phyloP scores from a whole-genome alignment of 2,113 vertebrate species.

The Crocuta crocuta region DNA sequence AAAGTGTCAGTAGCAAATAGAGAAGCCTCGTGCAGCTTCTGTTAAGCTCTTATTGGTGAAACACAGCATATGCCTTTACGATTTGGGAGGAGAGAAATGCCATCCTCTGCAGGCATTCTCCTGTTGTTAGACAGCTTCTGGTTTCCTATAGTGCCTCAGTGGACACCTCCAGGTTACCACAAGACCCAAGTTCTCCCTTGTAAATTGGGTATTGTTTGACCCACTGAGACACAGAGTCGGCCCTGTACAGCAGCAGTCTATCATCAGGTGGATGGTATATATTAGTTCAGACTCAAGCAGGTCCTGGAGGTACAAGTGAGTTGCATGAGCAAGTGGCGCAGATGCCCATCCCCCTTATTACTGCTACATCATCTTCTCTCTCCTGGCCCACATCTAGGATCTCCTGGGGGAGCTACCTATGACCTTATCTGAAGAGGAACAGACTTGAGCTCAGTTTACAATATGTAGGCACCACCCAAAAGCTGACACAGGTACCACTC shows the following conservation, averaged over 20 bases:
- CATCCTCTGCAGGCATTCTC: not conserved
- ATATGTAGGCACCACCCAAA: not conserved
- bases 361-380: not conserved
- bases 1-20: not conserved
- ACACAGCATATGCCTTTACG: not conserved
- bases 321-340: not conserved
- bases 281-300: not conserved
- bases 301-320: not conserved
- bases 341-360: not conserved
- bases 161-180: not conserved
- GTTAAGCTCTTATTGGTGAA: not conserved
- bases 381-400: not conserved
- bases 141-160: not conserved
- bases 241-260: not conserved
- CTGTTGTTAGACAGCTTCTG: not conserved
- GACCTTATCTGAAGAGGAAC: not conserved
- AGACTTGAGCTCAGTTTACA: not conserved
- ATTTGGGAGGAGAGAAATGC: not conserved
- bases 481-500: not conserved
- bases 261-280: not conserved
- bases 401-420: not conserved
- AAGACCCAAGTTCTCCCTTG: not conserved
- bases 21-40: not conserved
- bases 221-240: not conserved
- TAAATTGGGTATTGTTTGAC: not conserved